phyloP scores from a whole-genome alignment of 2,797 vertebrate genomes.

The Channa striata region DNA sequence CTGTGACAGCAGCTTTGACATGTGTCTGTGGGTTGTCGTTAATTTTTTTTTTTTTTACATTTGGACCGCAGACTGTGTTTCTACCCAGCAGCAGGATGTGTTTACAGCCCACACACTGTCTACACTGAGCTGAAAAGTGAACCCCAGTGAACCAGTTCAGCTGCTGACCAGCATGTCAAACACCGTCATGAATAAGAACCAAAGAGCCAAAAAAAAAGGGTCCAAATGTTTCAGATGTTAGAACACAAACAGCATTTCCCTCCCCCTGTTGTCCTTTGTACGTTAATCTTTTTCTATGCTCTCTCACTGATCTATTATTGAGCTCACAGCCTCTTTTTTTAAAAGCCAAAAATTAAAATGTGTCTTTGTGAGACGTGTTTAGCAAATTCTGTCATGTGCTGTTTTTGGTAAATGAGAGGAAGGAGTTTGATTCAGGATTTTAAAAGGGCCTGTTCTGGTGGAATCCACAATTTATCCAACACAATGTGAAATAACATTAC shows the following conservation, averaged over 20 bases:
- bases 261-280: not conserved
- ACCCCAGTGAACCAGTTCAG: conserved; percentile 16
- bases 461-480: not conserved
- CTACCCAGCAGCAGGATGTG: conserved; percentile 30
- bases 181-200: conserved; percentile 34
- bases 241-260: not conserved
- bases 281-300: not conserved
- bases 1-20: too few relatives aligned
- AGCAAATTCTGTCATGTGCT: too few relatives aligned
- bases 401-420: not conserved
- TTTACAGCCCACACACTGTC: conserved; percentile 34
- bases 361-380: too few relatives aligned
- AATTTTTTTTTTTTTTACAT: not conserved
- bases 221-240: conserved; percentile 14
- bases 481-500: not conserved
- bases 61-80: conserved; percentile 16
- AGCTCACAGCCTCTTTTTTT: not conserved
- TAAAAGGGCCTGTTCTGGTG: not conserved
- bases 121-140: not conserved
- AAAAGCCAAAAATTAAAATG: too few relatives aligned
- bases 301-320: not conserved
- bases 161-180: conserved; percentile 58
- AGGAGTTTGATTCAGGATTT: not conserved
- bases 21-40: too few relatives aligned
- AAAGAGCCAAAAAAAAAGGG: not conserved